phyloP scores from a whole-genome alignment of 2,113 vertebrate genomes.

The Galbula dea region DNA sequence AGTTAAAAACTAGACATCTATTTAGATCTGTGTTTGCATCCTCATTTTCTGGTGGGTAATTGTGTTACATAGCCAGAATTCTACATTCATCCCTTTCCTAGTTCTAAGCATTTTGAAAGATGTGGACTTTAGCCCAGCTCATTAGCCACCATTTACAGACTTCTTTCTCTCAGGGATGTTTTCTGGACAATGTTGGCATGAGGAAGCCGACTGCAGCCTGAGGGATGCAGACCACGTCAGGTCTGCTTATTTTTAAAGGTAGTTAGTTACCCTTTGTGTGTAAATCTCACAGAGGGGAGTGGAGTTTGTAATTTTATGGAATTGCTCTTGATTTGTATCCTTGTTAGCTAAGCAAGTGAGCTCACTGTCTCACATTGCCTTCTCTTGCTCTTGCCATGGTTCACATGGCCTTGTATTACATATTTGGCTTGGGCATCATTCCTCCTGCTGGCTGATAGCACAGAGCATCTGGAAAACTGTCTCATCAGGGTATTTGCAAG shows the following conservation, averaged over 20 bases:
- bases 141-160: background rate
- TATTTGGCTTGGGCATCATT: background rate
- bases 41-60: background rate
- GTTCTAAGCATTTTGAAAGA: background rate
- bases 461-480: background rate
- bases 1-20: background rate
- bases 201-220: background rate
- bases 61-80: background rate
- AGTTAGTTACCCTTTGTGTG: background rate
- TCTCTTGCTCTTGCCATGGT: background rate
- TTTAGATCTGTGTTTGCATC: background rate
- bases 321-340: background rate
- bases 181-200: background rate
- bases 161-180: background rate
- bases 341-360: background rate
- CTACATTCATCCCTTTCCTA: background rate
- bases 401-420: background rate
- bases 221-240: background rate
- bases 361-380: accelerated
- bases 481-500: background rate
- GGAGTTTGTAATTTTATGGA: background rate
- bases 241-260: background rate
- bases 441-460: background rate
- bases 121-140: background rate
- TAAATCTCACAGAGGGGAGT: background rate